These are phyloP conservation scores for Philonicus albiceps DNA, from an alignment of 2,888 invertebrate genomes.

Conservation along the genomic window DNA sequence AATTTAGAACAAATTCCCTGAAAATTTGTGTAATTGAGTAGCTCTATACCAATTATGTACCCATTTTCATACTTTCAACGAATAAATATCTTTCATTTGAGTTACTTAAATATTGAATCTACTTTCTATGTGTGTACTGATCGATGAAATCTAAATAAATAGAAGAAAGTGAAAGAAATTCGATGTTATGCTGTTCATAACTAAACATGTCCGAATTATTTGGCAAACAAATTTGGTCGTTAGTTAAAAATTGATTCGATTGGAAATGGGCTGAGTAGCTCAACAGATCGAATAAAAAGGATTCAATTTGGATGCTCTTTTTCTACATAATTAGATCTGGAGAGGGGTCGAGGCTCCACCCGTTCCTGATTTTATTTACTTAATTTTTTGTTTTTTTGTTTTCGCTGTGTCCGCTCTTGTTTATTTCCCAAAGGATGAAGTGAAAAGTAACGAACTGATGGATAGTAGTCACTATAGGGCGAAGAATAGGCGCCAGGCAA, in stretches of 20 bases:
- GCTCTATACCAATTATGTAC: too few species aligned
- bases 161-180: background rate
- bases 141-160: background rate
- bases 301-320: slow-evolving; percentile 22
- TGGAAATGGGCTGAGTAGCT: background rate
- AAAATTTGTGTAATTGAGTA: too few species aligned
- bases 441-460: slow-evolving; percentile 18
- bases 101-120: background rate
- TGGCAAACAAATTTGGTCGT: background rate
- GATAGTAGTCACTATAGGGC: background rate
- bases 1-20: too few species aligned
- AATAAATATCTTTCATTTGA: background rate
- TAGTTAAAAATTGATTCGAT: slow-evolving; percentile 4
- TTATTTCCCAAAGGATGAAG: slow-evolving; percentile 12
- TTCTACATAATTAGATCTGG: slow-evolving; percentile 34
- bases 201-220: background rate
- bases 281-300: slow-evolving; percentile 15
- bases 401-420: background rate
- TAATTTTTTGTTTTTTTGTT: background rate
- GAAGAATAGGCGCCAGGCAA: background rate
- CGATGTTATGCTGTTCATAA: background rate
- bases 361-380: background rate
- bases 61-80: background rate
- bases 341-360: background rate
- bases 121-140: background rate